A percentile compares a stretch with the other conserved stretches of the same genome.
phyloP scores from a whole-genome alignment of 1,140 invertebrate genomes.

The Drosophila ficusphila region DNA sequence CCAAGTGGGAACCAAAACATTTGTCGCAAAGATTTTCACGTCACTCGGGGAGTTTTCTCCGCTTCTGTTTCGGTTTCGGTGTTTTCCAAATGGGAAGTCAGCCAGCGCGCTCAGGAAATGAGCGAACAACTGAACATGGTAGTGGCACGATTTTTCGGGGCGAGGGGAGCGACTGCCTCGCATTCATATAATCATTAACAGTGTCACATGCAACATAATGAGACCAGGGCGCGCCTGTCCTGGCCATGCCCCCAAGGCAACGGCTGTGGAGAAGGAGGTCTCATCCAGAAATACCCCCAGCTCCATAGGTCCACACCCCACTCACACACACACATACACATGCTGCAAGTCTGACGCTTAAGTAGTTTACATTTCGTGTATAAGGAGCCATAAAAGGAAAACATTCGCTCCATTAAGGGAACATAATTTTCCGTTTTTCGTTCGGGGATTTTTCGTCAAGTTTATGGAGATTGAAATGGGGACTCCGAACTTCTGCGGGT shows the following conservation, averaged over 20 bases:
- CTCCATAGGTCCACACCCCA: background rate
- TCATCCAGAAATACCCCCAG: slow-evolving; percentile 9
- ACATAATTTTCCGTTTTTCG: slow-evolving; percentile 81
- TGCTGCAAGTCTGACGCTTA: slow-evolving; percentile 65
- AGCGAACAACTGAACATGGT: slow-evolving; percentile 49
- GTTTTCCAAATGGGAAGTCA: slow-evolving; percentile 23
- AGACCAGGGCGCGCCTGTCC: slow-evolving; percentile 66
- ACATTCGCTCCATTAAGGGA: slow-evolving; percentile 83
- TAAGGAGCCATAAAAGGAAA: slow-evolving; percentile 76
- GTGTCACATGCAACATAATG: slow-evolving; percentile 83
- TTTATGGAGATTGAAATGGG: slow-evolving; percentile 80
- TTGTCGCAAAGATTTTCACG: slow-evolving; percentile 81
- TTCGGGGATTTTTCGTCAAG: slow-evolving; percentile 75
- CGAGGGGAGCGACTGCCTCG: slow-evolving; percentile 7
- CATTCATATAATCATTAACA: slow-evolving; percentile 82
- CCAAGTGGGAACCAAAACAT: slow-evolving; percentile 81
- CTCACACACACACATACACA: slow-evolving; percentile 31
- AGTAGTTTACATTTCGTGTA: slow-evolving; percentile 83
- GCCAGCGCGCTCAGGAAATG: slow-evolving; percentile 39
- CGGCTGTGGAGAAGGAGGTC: background rate
- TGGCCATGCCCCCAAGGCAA: slow-evolving; percentile 53
- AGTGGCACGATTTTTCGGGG: slow-evolving; percentile 12
- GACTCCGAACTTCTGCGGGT: slow-evolving; percentile 49
- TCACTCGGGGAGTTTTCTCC: slow-evolving; percentile 49
- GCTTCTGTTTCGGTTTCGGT: slow-evolving; percentile 4